Evolutionary conservation across 2,797 vertebrate genomes (phyloP).

Genomic region (Garrulus glandarius): DNA sequence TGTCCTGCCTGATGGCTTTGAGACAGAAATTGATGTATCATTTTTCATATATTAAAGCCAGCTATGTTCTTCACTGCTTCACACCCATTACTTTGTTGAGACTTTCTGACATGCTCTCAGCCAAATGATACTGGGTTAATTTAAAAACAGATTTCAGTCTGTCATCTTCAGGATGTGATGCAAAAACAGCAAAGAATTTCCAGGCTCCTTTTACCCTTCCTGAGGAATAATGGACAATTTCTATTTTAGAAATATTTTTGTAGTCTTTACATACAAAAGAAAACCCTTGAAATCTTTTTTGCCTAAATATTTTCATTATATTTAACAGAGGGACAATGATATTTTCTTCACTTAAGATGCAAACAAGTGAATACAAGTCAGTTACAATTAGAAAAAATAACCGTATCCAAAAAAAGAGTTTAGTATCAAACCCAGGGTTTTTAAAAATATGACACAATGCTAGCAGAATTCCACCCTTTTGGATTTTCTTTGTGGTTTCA

Average conservation of each 20-base stretch:
- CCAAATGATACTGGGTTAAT: background rate
- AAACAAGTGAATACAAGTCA: background rate
- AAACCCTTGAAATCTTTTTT: fast-evolving
- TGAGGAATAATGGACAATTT: background rate
- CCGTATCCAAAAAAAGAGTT: background rate
- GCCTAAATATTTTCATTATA: background rate
- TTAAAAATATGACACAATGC: background rate
- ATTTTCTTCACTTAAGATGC: background rate
- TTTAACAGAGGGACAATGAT: background rate
- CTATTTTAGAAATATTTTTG: background rate
- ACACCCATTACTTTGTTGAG: background rate
- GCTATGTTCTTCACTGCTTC: background rate
- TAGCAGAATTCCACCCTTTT: background rate
- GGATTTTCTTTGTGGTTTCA: background rate
- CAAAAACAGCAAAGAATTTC: background rate
- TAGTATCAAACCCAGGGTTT: fast-evolving
- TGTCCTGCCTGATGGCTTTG: background rate
- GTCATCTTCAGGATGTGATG: background rate
- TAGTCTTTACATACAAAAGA: background rate
- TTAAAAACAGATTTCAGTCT: background rate
- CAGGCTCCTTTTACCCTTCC: background rate
- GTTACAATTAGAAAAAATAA: background rate
- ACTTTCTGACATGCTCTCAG: background rate
- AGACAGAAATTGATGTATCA: background rate
- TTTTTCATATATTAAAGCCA: background rate